Percentiles rank a stretch among this genome's conserved stretches.
Conservation (phyloP, 2,888 invertebrate species). For the Tholera decimalis region DNA sequence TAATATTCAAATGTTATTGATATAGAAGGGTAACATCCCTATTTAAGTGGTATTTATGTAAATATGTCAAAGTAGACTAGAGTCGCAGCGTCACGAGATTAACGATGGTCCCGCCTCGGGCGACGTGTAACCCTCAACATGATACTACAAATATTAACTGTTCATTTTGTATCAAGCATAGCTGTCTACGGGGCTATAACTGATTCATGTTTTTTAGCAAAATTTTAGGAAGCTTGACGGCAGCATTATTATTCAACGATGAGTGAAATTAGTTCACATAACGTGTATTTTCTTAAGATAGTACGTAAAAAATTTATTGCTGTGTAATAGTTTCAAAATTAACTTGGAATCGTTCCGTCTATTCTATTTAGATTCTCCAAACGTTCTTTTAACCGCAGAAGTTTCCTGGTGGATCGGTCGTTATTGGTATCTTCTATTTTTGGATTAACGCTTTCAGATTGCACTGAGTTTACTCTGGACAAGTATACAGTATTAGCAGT, state of each 20-base stretch:
- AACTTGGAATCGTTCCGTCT: conserved; percentile 6
- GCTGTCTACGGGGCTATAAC: conserved; percentile 20
- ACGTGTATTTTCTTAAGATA: not conserved
- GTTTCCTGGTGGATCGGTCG: conserved; percentile 8
- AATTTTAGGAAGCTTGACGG: not conserved
- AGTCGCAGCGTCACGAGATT: conserved; percentile 75
- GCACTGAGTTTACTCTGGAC: conserved; percentile 20
- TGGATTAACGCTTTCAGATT: conserved; percentile 18
- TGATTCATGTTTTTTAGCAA: not conserved
- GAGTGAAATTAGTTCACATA: not conserved
- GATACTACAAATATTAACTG: conserved; percentile 62
- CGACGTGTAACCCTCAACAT: conserved; percentile 64
- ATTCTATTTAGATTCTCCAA: conserved; percentile 17
- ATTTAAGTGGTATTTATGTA: conserved; percentile 78
- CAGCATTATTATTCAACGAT: not conserved
- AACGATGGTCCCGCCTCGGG: conserved; percentile 73
- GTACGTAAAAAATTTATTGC: not conserved
- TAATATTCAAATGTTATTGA: conserved; percentile 57
- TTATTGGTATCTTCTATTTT: conserved; percentile 25
- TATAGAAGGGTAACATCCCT: conserved; percentile 65
- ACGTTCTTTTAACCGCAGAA: conserved; percentile 11
- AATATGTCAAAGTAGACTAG: conserved; percentile 76
- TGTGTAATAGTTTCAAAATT: not conserved
- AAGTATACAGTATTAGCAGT: no score
- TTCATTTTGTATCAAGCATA: conserved; percentile 54